Evolutionary conservation across 37 sponge, comb jelly and placozoan genomes (phyloP).

Genomic region (Mnemiopsis leidyi): DNA sequence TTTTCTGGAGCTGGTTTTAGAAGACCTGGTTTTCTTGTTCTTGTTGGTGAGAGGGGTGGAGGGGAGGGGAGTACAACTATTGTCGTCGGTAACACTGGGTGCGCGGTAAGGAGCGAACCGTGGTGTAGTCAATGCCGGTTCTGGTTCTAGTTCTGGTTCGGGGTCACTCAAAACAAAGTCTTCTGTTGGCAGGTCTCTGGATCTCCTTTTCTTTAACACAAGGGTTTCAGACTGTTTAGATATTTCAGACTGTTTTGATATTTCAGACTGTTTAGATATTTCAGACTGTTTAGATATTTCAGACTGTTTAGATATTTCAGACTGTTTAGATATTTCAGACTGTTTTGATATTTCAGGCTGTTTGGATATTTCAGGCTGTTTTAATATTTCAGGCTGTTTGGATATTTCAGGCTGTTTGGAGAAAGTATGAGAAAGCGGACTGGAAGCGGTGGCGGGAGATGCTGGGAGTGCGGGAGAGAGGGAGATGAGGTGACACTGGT

Average conservation of each 20-base stretch:
- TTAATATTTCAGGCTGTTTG: not conserved
- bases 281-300: not conserved
- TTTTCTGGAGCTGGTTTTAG: too few species aligned
- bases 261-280: not conserved
- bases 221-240: not conserved
- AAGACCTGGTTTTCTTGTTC: not conserved
- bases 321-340: not conserved
- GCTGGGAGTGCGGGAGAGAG: not conserved
- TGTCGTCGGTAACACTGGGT: not conserved
- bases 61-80: not conserved
- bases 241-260: not conserved
- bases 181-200: not conserved
- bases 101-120: slow-evolving; percentile 19
- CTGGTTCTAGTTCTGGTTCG: not conserved
- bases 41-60: not conserved
- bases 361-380: not conserved
- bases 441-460: not conserved
- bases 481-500: not conserved
- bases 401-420: not conserved
- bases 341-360: not conserved
- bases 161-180: slow-evolving; percentile 20
- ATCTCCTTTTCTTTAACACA: not conserved
- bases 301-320: not conserved
- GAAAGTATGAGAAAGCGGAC: not conserved
- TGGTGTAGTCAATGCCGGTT: not conserved